These are phyloP conservation scores for zebrafish (Danio rerio) DNA, from an alignment of 2,113 vertebrate genomes.

Conservation along the genomic window GRCz12tu NC_133188.1:34706001-34706500, in stretches of 20 bases:
- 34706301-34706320: conserved; percentile 32
- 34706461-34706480: conserved; percentile 77
- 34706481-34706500: conserved; percentile 70
- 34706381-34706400: conserved; percentile 77
- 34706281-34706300: background rate
- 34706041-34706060: too few relatives aligned
- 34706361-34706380: conserved; percentile 71
- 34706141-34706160: background rate
- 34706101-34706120: too few relatives aligned
- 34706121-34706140: background rate
- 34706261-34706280: background rate
- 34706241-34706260: conserved; percentile 3
- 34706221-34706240: conserved; percentile 16
- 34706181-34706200: background rate
- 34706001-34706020: too few relatives aligned
- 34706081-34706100: background rate
- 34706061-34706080: too few relatives aligned
- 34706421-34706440: conserved; percentile 68
- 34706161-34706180: background rate
- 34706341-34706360: conserved; percentile 58
- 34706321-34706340: conserved; percentile 41
- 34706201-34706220: background rate
- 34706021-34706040: too few relatives aligned
- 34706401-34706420: conserved; percentile 33
- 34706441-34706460: conserved; percentile 75